These are phyloP conservation scores for Drosophila ogumai DNA, from an alignment of 1,140 invertebrate species.

Conservation along the genomic window DNA sequence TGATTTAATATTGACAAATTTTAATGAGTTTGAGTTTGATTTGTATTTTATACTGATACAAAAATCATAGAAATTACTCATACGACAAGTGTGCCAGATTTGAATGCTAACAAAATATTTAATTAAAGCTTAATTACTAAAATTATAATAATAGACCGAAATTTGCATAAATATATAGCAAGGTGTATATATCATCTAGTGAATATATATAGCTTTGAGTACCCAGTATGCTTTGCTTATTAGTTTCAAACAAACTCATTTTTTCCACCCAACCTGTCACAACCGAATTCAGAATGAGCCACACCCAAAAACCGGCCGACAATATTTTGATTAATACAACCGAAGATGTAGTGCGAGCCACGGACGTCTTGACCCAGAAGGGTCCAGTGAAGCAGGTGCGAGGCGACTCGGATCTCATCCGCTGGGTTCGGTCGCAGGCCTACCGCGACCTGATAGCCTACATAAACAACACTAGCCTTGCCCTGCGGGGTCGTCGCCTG, in stretches of 20 bases:
- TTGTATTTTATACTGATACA: not conserved
- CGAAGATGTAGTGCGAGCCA: slow-evolving; percentile 13
- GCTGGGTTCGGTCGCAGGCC: slow-evolving; percentile 53
- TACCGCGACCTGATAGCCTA: slow-evolving; percentile 53
- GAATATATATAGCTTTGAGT: not conserved
- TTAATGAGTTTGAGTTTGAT: not conserved
- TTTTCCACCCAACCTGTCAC: not conserved
- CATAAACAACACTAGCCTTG: slow-evolving; percentile 61
- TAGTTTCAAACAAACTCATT: not conserved
- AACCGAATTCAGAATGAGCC: slow-evolving; percentile 8
- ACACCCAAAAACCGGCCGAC: not conserved
- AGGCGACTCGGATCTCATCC: slow-evolving; percentile 17
- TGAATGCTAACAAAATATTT: not conserved
- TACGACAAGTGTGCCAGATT: not conserved
- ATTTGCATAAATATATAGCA: not conserved
- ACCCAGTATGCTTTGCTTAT: not conserved
- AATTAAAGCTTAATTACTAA: not conserved
- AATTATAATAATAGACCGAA: not conserved
- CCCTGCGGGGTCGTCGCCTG: slow-evolving; percentile 37
- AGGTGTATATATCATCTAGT: not conserved
- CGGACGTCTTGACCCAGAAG: slow-evolving; percentile 27
- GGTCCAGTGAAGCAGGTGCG: slow-evolving; percentile 36
- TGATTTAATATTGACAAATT: too few relatives aligned
- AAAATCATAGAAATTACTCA: not conserved
- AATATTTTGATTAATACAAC: slow-evolving; percentile 23